Conservation (phyloP, 2,113 vertebrate genomes). For the Lanius ludovicianus region DNA sequence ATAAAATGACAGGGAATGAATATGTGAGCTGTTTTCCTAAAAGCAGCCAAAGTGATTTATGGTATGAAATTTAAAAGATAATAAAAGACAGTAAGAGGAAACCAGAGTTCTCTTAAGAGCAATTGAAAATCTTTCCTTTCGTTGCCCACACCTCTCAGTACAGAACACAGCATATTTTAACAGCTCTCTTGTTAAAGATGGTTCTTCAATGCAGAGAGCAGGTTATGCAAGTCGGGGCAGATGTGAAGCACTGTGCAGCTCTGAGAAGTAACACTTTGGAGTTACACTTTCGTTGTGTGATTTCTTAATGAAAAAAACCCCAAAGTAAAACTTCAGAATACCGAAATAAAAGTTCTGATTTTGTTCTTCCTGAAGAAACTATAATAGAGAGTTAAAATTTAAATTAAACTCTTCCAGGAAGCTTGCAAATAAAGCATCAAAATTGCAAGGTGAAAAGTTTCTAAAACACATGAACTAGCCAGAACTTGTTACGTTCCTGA, state of each 20-base stretch:
- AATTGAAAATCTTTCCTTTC: background rate
- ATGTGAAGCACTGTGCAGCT: background rate
- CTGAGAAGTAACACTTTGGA: background rate
- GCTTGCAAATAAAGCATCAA: background rate
- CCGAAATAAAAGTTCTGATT: background rate
- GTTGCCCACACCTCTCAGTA: background rate
- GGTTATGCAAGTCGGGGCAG: slow-evolving; percentile 28
- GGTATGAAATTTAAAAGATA: background rate
- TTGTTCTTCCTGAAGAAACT: background rate
- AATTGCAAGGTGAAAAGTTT: background rate
- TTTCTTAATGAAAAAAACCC: background rate
- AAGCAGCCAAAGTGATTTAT: background rate
- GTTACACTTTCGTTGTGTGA: background rate
- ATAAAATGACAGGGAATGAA: background rate
- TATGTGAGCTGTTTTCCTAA: background rate
- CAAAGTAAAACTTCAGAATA: background rate
- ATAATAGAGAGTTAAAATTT: background rate
- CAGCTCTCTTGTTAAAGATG: background rate
- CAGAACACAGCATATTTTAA: background rate
- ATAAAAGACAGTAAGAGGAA: background rate
- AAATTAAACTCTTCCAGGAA: background rate
- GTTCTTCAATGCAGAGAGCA: background rate
- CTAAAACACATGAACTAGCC: background rate
- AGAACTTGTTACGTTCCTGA: slow-evolving; percentile 29
- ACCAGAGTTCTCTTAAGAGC: background rate